Evolutionary conservation across 2,888 invertebrate species (phyloP), one percentile per base, ranked within the genome.

Genomic region (Epirrita christyi): DNA sequence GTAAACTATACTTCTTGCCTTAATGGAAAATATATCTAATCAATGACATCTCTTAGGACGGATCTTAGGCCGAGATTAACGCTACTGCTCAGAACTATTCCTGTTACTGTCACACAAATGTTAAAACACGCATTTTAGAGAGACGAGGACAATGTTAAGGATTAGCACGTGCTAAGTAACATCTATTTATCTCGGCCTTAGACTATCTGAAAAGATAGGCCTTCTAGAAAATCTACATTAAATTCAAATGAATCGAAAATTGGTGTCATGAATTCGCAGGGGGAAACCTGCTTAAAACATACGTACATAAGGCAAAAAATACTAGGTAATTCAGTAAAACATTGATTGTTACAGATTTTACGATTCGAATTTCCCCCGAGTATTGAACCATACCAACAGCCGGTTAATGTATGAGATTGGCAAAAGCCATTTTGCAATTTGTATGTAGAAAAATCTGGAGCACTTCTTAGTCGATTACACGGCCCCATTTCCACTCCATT

Each of bases 401-500:
- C 52, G 41, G 43, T 46, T 54, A 57, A 56, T 53, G 51, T 61
- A 61, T 58, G 57, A 55, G 58, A 61, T 55, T 59, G 55, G 60
- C 53, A 42, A 63, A 57, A 62, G 43, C 58, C 48, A 44, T 57
- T 58, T 61, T 54, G 61, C 41, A 61, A 54, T 57, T 63, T 51
- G 48, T 58, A 53, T 60, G 38, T 57, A 50, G 37, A 55, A 51
- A 55, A 59, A 61, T 60, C 54, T 63, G 46, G 56, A 48, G 58
- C 46, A 53, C 50, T 65, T 67, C 68, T 71, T 72, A 67, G 66
- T 63, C 63, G 64, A 64, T 63, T 64, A 61, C 66, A 58, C 64
- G 61, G 61, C 63, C 62, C 59, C 61, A 63, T 69, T 72, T 69
- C 59, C 67, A 63, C 63, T 57, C 65, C 69, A 68, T 68, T 72